phyloP scores from a whole-genome alignment of 92 coral and sea anemone genomes.

The Epizoanthus illoricatus region DNA sequence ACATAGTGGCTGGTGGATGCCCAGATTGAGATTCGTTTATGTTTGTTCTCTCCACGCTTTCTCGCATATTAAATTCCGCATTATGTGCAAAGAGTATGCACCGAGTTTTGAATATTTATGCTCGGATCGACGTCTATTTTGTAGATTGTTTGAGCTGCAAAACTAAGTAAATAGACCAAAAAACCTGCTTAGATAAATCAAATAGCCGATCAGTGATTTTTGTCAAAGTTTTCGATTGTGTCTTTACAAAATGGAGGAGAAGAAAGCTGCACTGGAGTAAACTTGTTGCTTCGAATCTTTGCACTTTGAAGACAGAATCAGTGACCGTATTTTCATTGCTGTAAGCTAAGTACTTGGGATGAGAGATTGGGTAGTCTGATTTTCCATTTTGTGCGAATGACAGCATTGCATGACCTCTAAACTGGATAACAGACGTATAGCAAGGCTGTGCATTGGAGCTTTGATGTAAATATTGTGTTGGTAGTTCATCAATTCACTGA shows the following conservation, averaged over 20 bases:
- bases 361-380: too few species aligned
- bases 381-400: too few species aligned
- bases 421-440: not conserved
- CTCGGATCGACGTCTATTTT: not conserved
- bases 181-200: not conserved
- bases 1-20: not conserved
- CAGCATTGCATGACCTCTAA: constrained; percentile 9
- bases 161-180: not conserved
- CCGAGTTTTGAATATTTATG: not conserved
- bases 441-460: not conserved
- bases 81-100: not conserved
- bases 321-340: not conserved
- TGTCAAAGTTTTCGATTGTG: not conserved
- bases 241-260: not conserved
- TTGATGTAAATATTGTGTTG: not conserved
- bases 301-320: not conserved
- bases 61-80: not conserved
- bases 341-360: not conserved
- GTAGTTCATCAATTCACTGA: not conserved
- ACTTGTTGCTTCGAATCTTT: not conserved
- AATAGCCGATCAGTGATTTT: not conserved
- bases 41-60: not conserved
- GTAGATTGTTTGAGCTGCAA: not conserved
- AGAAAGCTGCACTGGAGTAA: not conserved
- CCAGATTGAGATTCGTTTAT: constrained; percentile 22